Evolutionary conservation across 2,113 vertebrate genomes (phyloP), one percentile per base, ranked within the genome.

Genomic region (Nesoenas mayeri): DNA sequence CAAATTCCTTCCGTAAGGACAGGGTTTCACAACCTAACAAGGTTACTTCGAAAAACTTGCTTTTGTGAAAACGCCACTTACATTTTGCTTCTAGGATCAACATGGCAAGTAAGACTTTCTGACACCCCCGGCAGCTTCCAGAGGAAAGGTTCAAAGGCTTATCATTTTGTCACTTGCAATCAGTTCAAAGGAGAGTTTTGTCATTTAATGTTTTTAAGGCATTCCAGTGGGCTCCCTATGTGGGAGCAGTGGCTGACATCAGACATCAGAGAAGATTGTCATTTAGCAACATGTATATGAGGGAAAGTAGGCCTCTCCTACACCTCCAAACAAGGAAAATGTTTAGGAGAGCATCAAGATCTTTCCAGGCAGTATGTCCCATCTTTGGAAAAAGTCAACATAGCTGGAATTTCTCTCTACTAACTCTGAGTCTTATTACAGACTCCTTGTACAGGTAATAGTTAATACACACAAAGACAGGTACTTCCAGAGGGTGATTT

Each of bases 51-150:
- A 71, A 88, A 74, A 89, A 64, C 58, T 66, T 48, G 47, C 85
- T 80, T 90, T 91, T 64, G 44, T 89, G 78, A 85, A 96, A 95
- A 79, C 29, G 65, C 54, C 73, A 73, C 79, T 91, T 75, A 40
- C 16, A 91, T 54, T 96, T 94, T 90, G 69, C 87, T 89, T 73
- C 50, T 54, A 83, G 66, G 83, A 94, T 89, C 87, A 93, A 93
- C 83, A 60, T 2, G 24, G 77, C 54, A 93, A 93, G 42, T n/a
- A 85, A 91, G 86, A 75, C 79, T 93, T 96, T 93, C 87, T 95
- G 88, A 88, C 75, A 69, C 65, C 65, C 93, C 78, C 93, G n/a
- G 86, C 73, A 93, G 57, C 71, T 96, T 91, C 94, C 69, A 74
- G 85, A 71, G 56, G 51, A 88, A 81, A 95, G 92, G 80, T 96